phyloP scores from a whole-genome alignment of 2,113 vertebrate genomes.

The Epinephelus moara region DNA sequence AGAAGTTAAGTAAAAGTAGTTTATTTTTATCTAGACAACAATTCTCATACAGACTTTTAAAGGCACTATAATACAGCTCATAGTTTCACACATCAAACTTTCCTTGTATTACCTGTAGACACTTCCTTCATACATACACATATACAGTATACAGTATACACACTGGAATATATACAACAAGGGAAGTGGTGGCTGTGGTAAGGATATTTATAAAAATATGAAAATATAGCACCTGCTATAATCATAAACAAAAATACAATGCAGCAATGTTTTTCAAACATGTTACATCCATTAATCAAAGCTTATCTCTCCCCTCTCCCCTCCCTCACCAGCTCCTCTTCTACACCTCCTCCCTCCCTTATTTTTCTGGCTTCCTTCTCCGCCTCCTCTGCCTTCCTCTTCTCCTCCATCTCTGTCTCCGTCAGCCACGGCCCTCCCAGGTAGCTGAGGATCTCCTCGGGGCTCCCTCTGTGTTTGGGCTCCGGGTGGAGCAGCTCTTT shows the following conservation, averaged over 20 bases:
- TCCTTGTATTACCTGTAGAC: not conserved
- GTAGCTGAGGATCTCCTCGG: constrained; percentile 87
- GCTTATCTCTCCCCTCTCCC: constrained; percentile 82
- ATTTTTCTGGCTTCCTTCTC: constrained; percentile 80
- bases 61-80: constrained; percentile 21
- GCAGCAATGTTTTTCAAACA: constrained; percentile 1
- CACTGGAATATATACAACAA: constrained; percentile 43
- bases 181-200: constrained; percentile 11
- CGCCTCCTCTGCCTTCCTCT: constrained; percentile 77
- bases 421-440: constrained; percentile 84
- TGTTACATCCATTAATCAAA: constrained; percentile 18
- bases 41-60: constrained; percentile 1
- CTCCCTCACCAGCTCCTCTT: constrained; percentile 74
- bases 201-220: constrained; percentile 57
- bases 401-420: constrained; percentile 80
- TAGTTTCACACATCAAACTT: constrained; percentile 20
- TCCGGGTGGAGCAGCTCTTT: constrained; percentile 87
- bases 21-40: constrained; percentile 31
- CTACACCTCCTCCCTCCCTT: constrained; percentile 73
- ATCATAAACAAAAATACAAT: constrained; percentile 23
- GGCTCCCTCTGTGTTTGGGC: constrained; percentile 83
- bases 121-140: not conserved
- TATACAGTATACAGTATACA: constrained; percentile 19
- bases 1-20: constrained; percentile 5
- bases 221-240: constrained; percentile 57